These are phyloP conservation scores for Tachypleus tridentatus DNA, from an alignment of 1,140 invertebrate species.

Conservation along the genomic window DNA sequence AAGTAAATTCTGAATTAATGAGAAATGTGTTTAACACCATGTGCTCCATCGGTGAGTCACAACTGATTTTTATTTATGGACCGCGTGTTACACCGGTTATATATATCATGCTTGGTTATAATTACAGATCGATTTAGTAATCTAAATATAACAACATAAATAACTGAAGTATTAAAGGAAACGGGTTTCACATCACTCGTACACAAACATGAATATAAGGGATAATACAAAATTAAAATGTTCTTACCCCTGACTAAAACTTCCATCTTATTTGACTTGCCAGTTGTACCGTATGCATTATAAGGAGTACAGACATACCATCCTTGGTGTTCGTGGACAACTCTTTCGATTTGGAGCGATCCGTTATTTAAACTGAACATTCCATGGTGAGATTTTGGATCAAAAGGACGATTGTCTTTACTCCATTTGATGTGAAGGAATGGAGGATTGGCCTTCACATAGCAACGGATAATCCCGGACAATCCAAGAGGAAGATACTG, in stretches of 20 bases:
- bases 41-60: too few relatives aligned
- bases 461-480: slow-evolving; percentile 87
- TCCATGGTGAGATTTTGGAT: slow-evolving; percentile 83
- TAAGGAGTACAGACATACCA: slow-evolving; percentile 89
- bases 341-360: slow-evolving; percentile 68
- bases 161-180: too few relatives aligned
- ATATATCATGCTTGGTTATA: too few relatives aligned
- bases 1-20: too few relatives aligned
- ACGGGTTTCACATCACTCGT: too few relatives aligned
- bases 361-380: slow-evolving; percentile 88
- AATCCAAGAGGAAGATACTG: slow-evolving; percentile 87
- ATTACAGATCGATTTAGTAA: too few relatives aligned
- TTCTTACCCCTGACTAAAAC: slow-evolving; percentile 56
- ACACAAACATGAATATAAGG: too few relatives aligned
- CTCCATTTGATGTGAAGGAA: slow-evolving; percentile 93
- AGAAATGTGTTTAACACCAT: too few relatives aligned
- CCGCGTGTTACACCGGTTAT: too few relatives aligned
- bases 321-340: slow-evolving; percentile 39
- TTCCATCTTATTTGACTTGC: slow-evolving; percentile 84
- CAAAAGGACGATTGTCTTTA: slow-evolving; percentile 80
- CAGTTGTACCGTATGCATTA: slow-evolving; percentile 83
- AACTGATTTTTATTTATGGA: too few relatives aligned
- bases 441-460: slow-evolving; percentile 90
- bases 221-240: background rate
- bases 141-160: too few relatives aligned